Evolutionary conservation across 2,797 vertebrate species (phyloP).

Genomic region (Bucorvus abyssinicus): DNA sequence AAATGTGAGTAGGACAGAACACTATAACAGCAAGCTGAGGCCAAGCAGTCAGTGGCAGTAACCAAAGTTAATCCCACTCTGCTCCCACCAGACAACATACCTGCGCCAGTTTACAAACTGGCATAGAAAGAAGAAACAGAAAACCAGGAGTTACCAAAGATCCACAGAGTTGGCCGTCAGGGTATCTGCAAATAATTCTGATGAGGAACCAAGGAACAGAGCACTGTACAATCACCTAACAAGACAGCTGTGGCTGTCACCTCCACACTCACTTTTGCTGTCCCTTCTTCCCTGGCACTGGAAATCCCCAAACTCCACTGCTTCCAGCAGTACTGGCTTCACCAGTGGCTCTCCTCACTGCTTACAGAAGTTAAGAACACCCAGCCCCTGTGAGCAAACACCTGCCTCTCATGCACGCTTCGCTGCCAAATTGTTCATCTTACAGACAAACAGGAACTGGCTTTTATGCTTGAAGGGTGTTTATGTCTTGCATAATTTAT

Average conservation of each 20-base stretch:
- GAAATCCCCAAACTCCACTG: neutral
- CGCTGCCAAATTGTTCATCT: neutral
- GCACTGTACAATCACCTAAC: neutral
- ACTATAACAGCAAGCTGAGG: neutral
- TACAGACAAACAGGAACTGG: constrained; percentile 25
- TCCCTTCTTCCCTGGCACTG: neutral
- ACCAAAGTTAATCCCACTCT: neutral
- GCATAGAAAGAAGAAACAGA: neutral
- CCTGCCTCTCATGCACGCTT: neutral
- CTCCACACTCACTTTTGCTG: neutral
- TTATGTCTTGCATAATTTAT: constrained; percentile 25
- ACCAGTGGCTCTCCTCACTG: neutral
- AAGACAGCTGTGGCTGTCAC: neutral
- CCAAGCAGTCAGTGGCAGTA: rapidly evolving
- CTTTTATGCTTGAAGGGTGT: constrained; percentile 9
- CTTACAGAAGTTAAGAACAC: neutral
- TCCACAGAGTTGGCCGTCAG: neutral
- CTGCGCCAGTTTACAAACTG: neutral
- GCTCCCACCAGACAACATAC: neutral
- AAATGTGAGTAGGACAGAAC: neutral
- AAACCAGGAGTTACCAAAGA: neutral
- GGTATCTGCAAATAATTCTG: neutral
- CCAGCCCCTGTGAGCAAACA: neutral
- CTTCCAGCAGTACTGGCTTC: neutral
- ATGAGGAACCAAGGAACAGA: neutral